Percentiles rank a stretch among this genome's conserved stretches.
Evolutionary conservation across 2,797 vertebrate genomes (phyloP).

Genomic region (Bradypodion pumilum): DNA sequence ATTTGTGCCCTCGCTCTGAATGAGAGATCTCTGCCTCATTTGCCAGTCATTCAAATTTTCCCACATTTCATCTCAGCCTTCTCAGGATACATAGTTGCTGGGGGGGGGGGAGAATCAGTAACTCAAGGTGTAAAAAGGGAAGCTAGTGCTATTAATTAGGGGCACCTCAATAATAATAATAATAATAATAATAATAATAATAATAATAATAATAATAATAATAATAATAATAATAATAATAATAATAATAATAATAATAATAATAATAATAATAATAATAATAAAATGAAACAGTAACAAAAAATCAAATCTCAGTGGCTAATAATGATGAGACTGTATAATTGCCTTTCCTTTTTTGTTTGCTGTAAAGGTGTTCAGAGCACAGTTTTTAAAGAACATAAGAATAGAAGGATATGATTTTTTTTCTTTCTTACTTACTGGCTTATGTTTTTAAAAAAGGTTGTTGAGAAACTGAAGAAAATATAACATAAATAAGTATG

Average conservation of each 20-base stretch:
- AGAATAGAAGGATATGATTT: background rate
- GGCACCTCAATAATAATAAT: background rate
- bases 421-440: background rate
- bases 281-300: background rate
- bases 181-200: too few relatives aligned
- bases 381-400: slow-evolving; percentile 1
- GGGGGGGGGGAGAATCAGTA: background rate
- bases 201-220: too few relatives aligned
- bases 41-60: background rate
- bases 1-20: background rate
- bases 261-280: too few relatives aligned
- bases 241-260: too few relatives aligned
- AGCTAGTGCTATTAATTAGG: background rate
- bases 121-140: background rate
- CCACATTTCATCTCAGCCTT: background rate
- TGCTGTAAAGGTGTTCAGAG: background rate
- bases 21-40: background rate
- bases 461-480: background rate
- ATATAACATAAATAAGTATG: background rate
- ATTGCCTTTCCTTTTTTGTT: background rate
- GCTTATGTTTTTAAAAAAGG: background rate
- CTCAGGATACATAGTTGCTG: background rate
- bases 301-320: background rate
- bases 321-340: background rate
- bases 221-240: too few relatives aligned